A percentile compares a stretch with the other conserved stretches of the same genome.
Evolutionary conservation across 2,113 vertebrate genomes (phyloP).

Genomic region (Glaucidium brasilianum): DNA sequence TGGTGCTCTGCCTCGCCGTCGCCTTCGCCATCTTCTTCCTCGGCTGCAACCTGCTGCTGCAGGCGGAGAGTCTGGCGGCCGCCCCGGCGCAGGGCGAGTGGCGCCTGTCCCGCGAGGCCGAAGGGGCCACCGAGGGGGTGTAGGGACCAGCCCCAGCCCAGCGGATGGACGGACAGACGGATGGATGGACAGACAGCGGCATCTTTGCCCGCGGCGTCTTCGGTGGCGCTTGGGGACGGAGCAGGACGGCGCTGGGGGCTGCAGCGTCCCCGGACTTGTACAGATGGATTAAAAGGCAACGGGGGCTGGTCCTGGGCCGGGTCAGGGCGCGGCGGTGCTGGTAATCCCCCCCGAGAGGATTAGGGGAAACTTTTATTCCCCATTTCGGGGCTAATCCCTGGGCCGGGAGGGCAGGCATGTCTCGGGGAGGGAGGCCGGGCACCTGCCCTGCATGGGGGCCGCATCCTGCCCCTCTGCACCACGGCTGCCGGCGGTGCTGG

Average conservation of each 20-base stretch:
- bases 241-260: background rate
- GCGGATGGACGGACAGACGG: accelerated
- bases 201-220: background rate
- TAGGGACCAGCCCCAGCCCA: background rate
- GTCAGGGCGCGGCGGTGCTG: background rate
- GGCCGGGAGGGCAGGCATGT: background rate
- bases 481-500: background rate
- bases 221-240: accelerated
- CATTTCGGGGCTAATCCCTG: conserved; percentile 12
- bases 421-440: background rate
- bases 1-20: conserved; percentile 89
- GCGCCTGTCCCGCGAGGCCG: conserved; percentile 77
- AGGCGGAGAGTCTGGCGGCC: conserved; percentile 86
- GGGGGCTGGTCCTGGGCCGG: background rate
- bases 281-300: background rate
- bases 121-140: conserved; percentile 72
- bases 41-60: conserved; percentile 89
- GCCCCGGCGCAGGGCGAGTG: conserved; percentile 75
- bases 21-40: conserved; percentile 90
- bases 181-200: accelerated
- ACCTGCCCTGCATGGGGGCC: background rate
- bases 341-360: conserved; percentile 14
- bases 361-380: conserved; percentile 36
- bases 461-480: background rate
- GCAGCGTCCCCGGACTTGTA: accelerated